A percentile compares a stretch with the other conserved stretches of the same genome.
Conservation (phyloP, 2,888 invertebrate species). For the Philereme transversata region DNA sequence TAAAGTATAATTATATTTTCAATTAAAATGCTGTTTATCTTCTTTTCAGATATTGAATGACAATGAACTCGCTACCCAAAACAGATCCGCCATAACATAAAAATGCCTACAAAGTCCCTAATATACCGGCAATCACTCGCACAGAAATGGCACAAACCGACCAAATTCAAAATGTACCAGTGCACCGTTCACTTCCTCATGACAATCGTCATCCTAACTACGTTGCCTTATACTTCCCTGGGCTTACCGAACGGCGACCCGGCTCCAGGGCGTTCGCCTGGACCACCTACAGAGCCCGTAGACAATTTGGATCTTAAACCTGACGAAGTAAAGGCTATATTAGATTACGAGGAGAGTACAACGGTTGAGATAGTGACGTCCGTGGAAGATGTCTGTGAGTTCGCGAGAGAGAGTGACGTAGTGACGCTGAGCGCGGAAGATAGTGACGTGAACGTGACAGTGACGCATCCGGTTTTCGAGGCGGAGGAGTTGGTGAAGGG, state of each 20-base stretch:
- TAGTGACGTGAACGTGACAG: conserved; percentile 77
- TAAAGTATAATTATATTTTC: too few species aligned
- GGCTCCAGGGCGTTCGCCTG: conserved; percentile 87
- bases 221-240: conserved; percentile 72
- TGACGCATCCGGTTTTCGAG: conserved; percentile 80
- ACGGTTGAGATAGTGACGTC: conserved; percentile 39
- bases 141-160: conserved; percentile 48
- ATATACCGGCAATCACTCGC: conserved; percentile 30
- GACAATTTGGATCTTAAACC: conserved; percentile 41
- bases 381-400: conserved; percentile 70
- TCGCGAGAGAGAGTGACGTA: conserved; percentile 73
- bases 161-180: conserved; percentile 61
- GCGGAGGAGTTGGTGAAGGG: conserved; percentile 79
- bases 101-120: conserved; percentile 42
- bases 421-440: conserved; percentile 69
- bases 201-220: conserved; percentile 60
- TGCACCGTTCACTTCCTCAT: conserved; percentile 46
- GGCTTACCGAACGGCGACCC: conserved; percentile 84
- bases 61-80: conserved; percentile 37
- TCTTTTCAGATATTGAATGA: conserved; percentile 43
- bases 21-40: conserved; percentile 11
- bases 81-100: conserved; percentile 34
- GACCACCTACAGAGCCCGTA: conserved; percentile 71
- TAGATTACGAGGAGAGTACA: conserved; percentile 61
- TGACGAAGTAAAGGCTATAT: conserved; percentile 47